A percentile compares a stretch with the other conserved stretches of the same genome.
phyloP scores from a whole-genome alignment of 2,113 vertebrate genomes.

The Zosterops hypoxanthus region DNA sequence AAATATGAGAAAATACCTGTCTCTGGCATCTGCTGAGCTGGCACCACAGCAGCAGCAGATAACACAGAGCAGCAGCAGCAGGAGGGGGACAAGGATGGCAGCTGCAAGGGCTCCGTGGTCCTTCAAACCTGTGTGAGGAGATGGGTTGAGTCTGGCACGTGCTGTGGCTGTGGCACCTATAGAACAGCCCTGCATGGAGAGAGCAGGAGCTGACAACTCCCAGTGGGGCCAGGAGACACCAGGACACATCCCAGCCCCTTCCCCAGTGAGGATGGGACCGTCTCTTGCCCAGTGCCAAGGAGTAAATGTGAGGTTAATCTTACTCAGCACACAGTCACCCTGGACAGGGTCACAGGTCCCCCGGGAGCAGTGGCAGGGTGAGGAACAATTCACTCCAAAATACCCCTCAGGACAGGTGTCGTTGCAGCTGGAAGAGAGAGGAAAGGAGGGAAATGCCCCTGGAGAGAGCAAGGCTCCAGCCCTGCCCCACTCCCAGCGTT shows the following conservation, averaged over 20 bases:
- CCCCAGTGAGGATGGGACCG: rapidly evolving
- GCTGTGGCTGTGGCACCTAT: rapidly evolving
- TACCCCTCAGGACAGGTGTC: conserved; percentile 81
- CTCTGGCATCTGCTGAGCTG: conserved; percentile 69
- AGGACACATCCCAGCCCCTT: not conserved
- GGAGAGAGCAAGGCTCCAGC: rapidly evolving
- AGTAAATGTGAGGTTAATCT: not conserved
- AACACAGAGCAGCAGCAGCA: conserved; percentile 79
- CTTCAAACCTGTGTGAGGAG: conserved; percentile 54
- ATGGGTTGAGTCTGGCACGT: not conserved
- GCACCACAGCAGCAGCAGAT: conserved; percentile 81
- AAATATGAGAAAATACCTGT: conserved; percentile 75
- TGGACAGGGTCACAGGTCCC: conserved; percentile 77
- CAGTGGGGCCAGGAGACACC: not conserved
- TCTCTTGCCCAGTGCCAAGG: not conserved
- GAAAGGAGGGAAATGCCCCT: not conserved
- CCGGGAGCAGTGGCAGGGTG: conserved; percentile 77
- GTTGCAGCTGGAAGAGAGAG: conserved; percentile 84
- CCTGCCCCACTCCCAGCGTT: not conserved
- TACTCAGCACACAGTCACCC: conserved; percentile 86
- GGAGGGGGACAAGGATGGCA: conserved; percentile 78
- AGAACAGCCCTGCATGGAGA: not conserved
- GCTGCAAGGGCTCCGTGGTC: conserved; percentile 70
- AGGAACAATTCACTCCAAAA: conserved; percentile 89
- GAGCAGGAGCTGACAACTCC: not conserved